Evolutionary conservation across 1,140 invertebrate genomes (phyloP), one percentile per base, ranked within the genome.

Genomic region (Drosophila sucinea): DNA sequence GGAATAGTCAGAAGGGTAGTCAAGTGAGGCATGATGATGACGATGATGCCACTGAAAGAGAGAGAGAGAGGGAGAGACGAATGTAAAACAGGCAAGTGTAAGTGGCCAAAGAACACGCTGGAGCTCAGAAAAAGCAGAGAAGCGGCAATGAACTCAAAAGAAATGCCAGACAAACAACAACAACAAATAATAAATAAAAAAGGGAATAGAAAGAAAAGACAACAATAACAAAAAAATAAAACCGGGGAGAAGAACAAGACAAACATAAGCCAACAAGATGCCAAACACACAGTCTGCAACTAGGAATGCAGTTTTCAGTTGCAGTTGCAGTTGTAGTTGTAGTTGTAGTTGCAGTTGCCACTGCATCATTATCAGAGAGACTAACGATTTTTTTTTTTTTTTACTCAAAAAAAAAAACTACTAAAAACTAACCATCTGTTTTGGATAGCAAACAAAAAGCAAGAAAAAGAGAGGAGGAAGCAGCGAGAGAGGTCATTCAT

Each of bases 131-230:
- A 58, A 73, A 77, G 74, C 64, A 62, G 30, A n/a, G 33, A 61
- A 51, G 77, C 80, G 83, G 83, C 84, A 87, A 87, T 87, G 83
- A 87, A 87, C 83, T 89, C 84, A 67, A 80, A 84, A 79, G 58
- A 63, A 84, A 81, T 76, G 65, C 73, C 74, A 70, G 65, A 66
- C 83, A 84, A 79, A 83, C 72, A 79, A 70, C 60, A 63, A 67
- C 54, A 79, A 38, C 35, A 10, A 38, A 38, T 58, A 69, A 56
- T 51, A 67, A 4, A 60, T 5, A 55, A 11, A 56, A 44, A 35
- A 77, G 58, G 33, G 33, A 56, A 73, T n/a, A 38, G 51, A 35
- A 40, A 25, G 17, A 30, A 29, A 23, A 35, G 3, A 61, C 44
- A 51, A 55, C 11, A 58, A 67, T 30, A 33, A 38, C 35, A 38